These are phyloP conservation scores for Crenichthys baileyi DNA, from an alignment of 2,797 vertebrate genomes.

Conservation along the genomic window DNA sequence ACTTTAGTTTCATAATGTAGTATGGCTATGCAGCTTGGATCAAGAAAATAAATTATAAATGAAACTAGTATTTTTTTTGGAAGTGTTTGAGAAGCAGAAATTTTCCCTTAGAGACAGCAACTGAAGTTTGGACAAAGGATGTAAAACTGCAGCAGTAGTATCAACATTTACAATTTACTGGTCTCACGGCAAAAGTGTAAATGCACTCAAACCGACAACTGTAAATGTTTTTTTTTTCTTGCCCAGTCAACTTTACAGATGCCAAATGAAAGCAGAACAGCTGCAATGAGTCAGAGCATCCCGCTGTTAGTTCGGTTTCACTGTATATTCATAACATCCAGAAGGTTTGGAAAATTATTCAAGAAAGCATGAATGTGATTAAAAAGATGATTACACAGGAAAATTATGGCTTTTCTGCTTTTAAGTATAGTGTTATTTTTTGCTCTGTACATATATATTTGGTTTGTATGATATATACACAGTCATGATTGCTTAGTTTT, in stretches of 20 bases:
- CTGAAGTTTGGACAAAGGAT: not conserved
- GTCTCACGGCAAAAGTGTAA: constrained; percentile 22
- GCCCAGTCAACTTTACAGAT: constrained; percentile 1
- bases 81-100: constrained; percentile 16
- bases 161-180: constrained; percentile 24
- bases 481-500: constrained; percentile 31
- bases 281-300: not conserved
- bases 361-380: not conserved
- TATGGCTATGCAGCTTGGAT: constrained; percentile 44
- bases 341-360: constrained; percentile 9
- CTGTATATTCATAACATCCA: constrained; percentile 5
- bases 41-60: constrained; percentile 45
- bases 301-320: constrained; percentile 13
- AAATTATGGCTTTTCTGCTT: not conserved
- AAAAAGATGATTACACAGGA: not conserved
- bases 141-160: constrained; percentile 18
- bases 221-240: constrained; percentile 27
- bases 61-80: constrained; percentile 27
- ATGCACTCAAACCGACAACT: constrained; percentile 28
- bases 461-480: constrained; percentile 30
- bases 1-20: constrained; percentile 29
- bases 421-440: constrained; percentile 6
- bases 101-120: constrained; percentile 13
- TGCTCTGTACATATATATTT: constrained; percentile 17
- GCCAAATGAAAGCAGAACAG: constrained; percentile 6